Conservation (phyloP, 1,140 invertebrate species). For the Aphelenchoides besseyi region DNA sequence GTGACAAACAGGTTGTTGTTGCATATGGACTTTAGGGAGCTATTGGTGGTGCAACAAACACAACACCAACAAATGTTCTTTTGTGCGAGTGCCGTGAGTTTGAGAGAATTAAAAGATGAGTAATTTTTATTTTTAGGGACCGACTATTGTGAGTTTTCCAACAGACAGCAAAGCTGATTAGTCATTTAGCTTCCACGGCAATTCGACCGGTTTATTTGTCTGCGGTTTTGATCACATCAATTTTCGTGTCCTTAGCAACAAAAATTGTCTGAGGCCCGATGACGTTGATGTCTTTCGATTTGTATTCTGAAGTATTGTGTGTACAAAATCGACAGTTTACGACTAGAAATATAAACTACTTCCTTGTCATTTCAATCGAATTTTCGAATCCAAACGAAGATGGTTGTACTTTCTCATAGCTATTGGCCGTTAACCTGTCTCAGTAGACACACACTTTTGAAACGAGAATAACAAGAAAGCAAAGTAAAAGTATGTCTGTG, state of each 20-base stretch:
- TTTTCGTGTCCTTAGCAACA: background rate
- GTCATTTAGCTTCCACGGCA: background rate
- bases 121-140: background rate
- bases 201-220: background rate
- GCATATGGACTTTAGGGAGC: background rate
- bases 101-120: background rate
- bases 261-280: background rate
- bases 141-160: background rate
- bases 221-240: background rate
- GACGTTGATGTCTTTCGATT: too few species aligned
- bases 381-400: too few species aligned
- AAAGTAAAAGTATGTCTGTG: too few species aligned
- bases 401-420: too few species aligned
- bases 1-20: background rate
- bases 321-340: too few species aligned
- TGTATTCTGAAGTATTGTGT: too few species aligned
- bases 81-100: background rate
- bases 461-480: too few species aligned
- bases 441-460: too few species aligned
- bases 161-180: background rate
- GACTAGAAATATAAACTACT: too few species aligned
- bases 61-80: background rate
- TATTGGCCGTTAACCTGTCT: too few species aligned
- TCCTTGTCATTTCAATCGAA: too few species aligned
- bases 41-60: background rate